Evolutionary conservation across 2,888 invertebrate genomes (phyloP).

Genomic region (Dryobota labecula): DNA sequence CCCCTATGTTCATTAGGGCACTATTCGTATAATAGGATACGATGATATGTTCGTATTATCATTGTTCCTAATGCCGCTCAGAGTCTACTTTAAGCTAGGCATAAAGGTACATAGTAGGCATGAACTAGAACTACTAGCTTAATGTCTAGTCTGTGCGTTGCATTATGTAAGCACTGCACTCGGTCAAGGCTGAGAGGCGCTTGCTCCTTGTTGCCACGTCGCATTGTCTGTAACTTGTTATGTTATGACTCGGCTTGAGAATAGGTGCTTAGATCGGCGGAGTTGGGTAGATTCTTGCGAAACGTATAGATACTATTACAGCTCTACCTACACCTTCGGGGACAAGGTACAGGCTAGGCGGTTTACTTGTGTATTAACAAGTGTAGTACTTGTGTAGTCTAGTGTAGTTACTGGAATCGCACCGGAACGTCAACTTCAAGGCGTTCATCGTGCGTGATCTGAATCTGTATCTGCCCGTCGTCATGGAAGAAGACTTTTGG

Average conservation of each 20-base stretch:
- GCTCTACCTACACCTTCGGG: not conserved
- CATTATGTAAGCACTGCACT: conserved; percentile 54
- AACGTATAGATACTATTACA: not conserved
- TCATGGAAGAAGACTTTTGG: too few species aligned
- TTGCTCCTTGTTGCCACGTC: conserved; percentile 42
- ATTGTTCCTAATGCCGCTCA: not conserved
- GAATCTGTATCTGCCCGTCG: too few species aligned
- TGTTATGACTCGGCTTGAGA: not conserved
- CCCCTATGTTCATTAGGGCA: too few species aligned
- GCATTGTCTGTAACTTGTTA: not conserved
- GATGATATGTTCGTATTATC: too few species aligned
- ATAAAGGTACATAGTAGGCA: too few species aligned
- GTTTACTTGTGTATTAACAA: too few species aligned
- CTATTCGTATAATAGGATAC: too few species aligned
- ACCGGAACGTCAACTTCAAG: too few species aligned
- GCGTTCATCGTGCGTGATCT: too few species aligned
- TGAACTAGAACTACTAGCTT: not conserved
- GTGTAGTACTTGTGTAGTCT: too few species aligned
- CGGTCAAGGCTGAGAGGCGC: conserved; percentile 65
- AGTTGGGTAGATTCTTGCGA: not conserved
- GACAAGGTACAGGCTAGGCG: not conserved
- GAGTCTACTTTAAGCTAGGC: conserved; percentile 21
- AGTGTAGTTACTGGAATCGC: too few species aligned
- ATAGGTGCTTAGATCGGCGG: not conserved
- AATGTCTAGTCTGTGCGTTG: conserved; percentile 15